Evolutionary conservation across 1,140 invertebrate genomes (phyloP), one percentile per base, ranked within the genome.

Genomic region (Thaumetopoea pityocampa): DNA sequence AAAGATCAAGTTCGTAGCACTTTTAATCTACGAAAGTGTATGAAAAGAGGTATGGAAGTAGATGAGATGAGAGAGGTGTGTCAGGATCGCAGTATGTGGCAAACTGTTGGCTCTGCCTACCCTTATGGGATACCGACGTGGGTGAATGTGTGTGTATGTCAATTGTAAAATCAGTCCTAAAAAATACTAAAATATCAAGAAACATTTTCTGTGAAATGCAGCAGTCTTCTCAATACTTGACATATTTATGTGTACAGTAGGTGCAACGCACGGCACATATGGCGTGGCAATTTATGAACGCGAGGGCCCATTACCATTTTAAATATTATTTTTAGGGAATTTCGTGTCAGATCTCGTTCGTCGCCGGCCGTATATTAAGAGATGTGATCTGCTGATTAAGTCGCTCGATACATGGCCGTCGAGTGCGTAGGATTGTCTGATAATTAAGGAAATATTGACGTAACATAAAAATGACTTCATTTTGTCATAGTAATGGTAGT

Each of bases 291-390:
- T 84, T 84, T 84, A 84, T 84, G 80, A 84, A 77, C 49, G 60
- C 63, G 62, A 56, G 56, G 61, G 52, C 77, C 80, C 77, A 84
- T 84, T 84, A 84, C 77, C 77, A 84, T 84, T 81, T 84, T 84
- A 84, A 84, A 84, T 84, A 84, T 84, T 81, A 84, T 84, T 84
- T 81, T 81, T 84, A 81, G 80, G 80, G 80, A 84, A 84, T 84
- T 78, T 66, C 70, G 77, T 81, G 77, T 81, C 80, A 81, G 77
- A 81, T 84, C 80, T 81, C 80, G 77, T 69, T 84, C 77, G 73
- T 66, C 77, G 68, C 41, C 62, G 59, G 67, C 55, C 67, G 69
- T 80, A 78, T 81, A 74, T 84, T 74, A 77, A 64, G 71, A 83
- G 77, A 84, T 80, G 74, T 66, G 74, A 81, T 84, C 73, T 66